These are phyloP conservation scores for Onychomys torridus DNA, from an alignment of 2,797 vertebrate species.

Conservation along the genomic window DNA sequence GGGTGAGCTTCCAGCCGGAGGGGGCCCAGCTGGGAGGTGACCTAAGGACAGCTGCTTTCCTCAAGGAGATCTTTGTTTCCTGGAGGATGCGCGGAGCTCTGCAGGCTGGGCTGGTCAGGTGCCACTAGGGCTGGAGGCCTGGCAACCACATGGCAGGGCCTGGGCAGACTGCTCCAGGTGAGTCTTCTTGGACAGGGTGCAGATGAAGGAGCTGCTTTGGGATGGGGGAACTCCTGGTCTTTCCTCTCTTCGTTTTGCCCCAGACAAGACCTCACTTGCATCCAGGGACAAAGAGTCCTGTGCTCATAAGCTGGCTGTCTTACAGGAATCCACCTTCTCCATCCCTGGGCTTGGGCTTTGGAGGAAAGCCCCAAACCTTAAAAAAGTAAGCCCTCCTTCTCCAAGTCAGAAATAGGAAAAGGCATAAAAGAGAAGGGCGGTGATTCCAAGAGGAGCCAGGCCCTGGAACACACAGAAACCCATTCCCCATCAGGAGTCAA, in stretches of 20 bases:
- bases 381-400: background rate
- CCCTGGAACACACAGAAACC: accelerated
- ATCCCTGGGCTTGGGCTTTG: background rate
- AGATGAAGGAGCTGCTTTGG: background rate
- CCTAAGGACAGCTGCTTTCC: constrained; percentile 64
- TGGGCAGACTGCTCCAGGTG: background rate
- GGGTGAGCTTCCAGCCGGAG: background rate
- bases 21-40: constrained; percentile 68
- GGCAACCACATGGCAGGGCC: background rate
- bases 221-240: background rate
- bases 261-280: too few species aligned
- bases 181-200: background rate
- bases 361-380: background rate
- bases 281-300: background rate
- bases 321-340: background rate
- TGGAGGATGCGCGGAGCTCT: background rate
- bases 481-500: background rate
- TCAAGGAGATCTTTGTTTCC: constrained; percentile 77
- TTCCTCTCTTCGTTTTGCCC: background rate
- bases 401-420: background rate
- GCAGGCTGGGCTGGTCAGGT: constrained; percentile 55
- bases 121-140: background rate
- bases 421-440: background rate
- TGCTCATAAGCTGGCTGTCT: background rate
- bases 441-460: accelerated